Evolutionary conservation across 1,140 invertebrate genomes (phyloP), one percentile per base, ranked within the genome.

Genomic region (Atta colombica): DNA sequence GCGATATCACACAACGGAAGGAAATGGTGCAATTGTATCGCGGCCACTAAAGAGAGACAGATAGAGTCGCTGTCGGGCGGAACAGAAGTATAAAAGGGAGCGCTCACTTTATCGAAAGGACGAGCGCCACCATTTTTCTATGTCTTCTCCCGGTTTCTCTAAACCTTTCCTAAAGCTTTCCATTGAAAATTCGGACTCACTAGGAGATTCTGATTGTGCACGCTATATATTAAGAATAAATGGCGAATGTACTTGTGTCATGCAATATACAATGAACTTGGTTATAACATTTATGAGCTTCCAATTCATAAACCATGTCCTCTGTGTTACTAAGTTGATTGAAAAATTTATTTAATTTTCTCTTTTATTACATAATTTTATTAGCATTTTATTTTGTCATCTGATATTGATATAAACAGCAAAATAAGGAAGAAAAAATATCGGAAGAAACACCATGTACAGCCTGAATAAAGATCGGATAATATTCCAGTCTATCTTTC

Each of bases 1-100:
- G 87, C 49, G 71, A 87, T 77, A 90, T 90, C 75, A 60, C 53
- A n/a, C 8, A 21, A 18, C 72, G 82, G 80, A 84, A 84, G 80
- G 69, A 84, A 75, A 74, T 28, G 39, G n/a, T 28, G 80, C 69
- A 84, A 84, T 84, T 84, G 80, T 75, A 61, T 58, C 25, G 39
- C 28, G 14, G 18, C 68, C 31, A 25, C 16, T 74, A 51, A 84
- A 84, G n/a, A 75, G 80, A 82, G 80, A 84, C 80, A 60, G 80
- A 74, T 49, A 60, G 51, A 82, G 21, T 51, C 16, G 77, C 77
- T 35, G 65, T 71, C 7, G 60, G 12, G 80, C 69, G 55, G 39
- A 72, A 28, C 53, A 72, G 80, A 84, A 25, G 39, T 63, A 35
- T 39, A 84, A 84, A 61, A 84, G 80, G 3, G 21, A 21, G 80